Conservation (phyloP, 2,113 vertebrate genomes). For the Alethe diademata region DNA sequence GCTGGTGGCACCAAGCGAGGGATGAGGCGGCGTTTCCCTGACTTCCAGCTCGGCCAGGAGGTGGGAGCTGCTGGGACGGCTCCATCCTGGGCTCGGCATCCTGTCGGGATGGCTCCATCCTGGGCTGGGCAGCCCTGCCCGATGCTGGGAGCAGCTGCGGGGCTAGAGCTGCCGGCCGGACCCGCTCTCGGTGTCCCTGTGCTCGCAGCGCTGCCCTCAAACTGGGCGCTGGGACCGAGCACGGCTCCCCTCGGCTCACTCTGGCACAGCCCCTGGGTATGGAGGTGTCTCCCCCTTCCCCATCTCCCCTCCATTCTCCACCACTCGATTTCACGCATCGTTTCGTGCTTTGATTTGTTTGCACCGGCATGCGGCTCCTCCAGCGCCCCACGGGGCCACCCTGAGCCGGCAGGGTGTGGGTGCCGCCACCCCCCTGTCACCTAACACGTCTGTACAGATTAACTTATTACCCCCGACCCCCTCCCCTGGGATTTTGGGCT, state of each 20-base stretch:
- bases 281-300: not conserved
- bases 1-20: not conserved
- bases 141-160: rapidly evolving
- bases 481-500: not conserved
- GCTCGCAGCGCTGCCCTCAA: not conserved
- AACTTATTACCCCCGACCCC: conserved; percentile 11
- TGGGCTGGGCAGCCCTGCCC: not conserved
- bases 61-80: not conserved
- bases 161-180: not conserved
- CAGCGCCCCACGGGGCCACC: rapidly evolving
- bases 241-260: not conserved
- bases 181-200: rapidly evolving
- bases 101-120: not conserved
- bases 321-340: not conserved
- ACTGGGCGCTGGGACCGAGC: not conserved
- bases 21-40: not conserved
- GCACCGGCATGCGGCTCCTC: not conserved
- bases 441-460: conserved; percentile 46
- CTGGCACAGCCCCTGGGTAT: not conserved
- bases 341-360: not conserved
- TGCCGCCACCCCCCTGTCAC: not conserved
- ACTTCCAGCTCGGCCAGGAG: not conserved
- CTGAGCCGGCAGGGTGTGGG: not conserved
- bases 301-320: not conserved
- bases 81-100: not conserved